Evolutionary conservation across 1,140 invertebrate genomes (phyloP).

Genomic region (Bombyx mori): ASM3026992v2 NC_085117.1:14785501-14786000

Average conservation of each 20-base stretch:
- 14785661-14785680: conserved; percentile 51
- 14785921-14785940: conserved; percentile 57
- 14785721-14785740: background rate
- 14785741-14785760: background rate
- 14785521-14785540: conserved; percentile 71
- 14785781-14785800: background rate
- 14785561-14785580: conserved; percentile 78
- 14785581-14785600: conserved; percentile 75
- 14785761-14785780: too few relatives aligned
- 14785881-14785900: conserved; percentile 61
- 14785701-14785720: too few relatives aligned
- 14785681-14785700: conserved; percentile 3
- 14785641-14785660: conserved; percentile 60
- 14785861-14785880: conserved; percentile 46
- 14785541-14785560: conserved; percentile 76
- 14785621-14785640: conserved; percentile 20
- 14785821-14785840: conserved; percentile 56
- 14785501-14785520: background rate
- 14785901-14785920: conserved; percentile 68
- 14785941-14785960: conserved; percentile 62
- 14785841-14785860: conserved; percentile 50
- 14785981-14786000: conserved; percentile 58
- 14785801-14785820: conserved; percentile 24
- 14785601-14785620: conserved; percentile 23
- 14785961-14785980: conserved; percentile 49